Evolutionary conservation across 2,888 invertebrate species (phyloP), one percentile per base, ranked within the genome.

Genomic region (Drosophila quinaria): DNA sequence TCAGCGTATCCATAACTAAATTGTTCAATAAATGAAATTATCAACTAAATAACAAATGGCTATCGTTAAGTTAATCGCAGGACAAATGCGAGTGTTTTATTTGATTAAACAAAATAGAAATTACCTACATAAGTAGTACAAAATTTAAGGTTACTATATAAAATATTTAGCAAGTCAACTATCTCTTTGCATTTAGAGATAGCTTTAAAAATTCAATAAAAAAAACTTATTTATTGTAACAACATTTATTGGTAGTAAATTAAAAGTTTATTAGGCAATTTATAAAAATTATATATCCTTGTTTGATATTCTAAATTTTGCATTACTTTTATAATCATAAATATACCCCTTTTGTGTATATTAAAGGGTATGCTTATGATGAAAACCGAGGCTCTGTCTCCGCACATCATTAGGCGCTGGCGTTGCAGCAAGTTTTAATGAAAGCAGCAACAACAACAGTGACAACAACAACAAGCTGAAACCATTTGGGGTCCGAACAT

Each of bases 361-460:
- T 31, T 56, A 31, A 4, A 56, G 46, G 59, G 44, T 47, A 56
- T 62, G 15, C 22, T 11, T 4, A 29, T 31, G 29, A 47, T 39
- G 15, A 19, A 22, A 55, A 50, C 58, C 41, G 29, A 42, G 55
- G 35, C 39, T 55, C 59, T 25, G 59, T 65, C 74, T 67, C 64
- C 41, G 54, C 77, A 65, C 78, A 80, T 86, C 83, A 86, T 86
- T 83, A 90, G 74, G 76, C 61, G 58, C 67, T 55, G 62, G 42
- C 78, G 73, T 68, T 90, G 87, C 81, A 83, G 83, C 87, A 89
- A 89, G 89, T 84, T 90, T 90, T 89, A 81, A 87, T 89, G 84
- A 89, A 90, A 84, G 70, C 29, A 58, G 17, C 17, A 50, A 17
- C 47, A 39, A 22, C 52, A 22, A 17, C 17, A 64, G 19, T n/a